Conservation (phyloP, 2,888 invertebrate species). For the Andrena chrysosceles region DNA sequence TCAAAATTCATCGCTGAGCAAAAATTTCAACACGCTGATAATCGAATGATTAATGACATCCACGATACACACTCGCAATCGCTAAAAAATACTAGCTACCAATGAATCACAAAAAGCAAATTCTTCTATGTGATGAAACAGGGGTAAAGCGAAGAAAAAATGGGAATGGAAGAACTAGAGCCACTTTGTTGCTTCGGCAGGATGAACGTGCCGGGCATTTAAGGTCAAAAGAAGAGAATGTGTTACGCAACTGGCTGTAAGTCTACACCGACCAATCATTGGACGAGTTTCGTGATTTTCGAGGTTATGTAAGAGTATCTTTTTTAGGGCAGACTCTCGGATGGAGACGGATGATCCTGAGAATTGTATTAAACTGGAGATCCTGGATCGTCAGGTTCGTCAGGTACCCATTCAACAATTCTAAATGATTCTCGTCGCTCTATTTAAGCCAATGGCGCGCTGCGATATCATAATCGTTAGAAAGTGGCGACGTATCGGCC, state of each 20-base stretch:
- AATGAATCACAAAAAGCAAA: neutral
- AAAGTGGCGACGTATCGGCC: slow-evolving; percentile 59
- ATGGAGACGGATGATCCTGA: neutral
- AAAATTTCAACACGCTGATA: too few relatives aligned
- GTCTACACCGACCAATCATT: slow-evolving; percentile 14
- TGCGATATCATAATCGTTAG: slow-evolving; percentile 58
- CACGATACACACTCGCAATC: too few relatives aligned
- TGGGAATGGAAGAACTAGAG: neutral
- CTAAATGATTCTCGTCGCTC: neutral
- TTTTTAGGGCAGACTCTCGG: neutral
- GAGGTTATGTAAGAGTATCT: neutral
- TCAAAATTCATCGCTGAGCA: too few relatives aligned
- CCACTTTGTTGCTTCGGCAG: neutral
- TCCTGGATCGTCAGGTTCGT: neutral
- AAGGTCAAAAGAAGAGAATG: slow-evolving; percentile 19
- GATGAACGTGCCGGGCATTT: slow-evolving; percentile 11
- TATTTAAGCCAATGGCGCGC: slow-evolving; percentile 36
- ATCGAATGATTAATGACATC: too few relatives aligned
- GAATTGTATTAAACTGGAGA: neutral
- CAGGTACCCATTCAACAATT: neutral
- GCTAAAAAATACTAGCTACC: too few relatives aligned
- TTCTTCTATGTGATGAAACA: neutral
- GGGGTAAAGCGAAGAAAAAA: neutral
- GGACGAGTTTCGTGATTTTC: slow-evolving; percentile 4
- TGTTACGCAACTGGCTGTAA: slow-evolving; percentile 22